phyloP scores from a whole-genome alignment of 2,888 invertebrate species.

The Apamea sordens region DNA sequence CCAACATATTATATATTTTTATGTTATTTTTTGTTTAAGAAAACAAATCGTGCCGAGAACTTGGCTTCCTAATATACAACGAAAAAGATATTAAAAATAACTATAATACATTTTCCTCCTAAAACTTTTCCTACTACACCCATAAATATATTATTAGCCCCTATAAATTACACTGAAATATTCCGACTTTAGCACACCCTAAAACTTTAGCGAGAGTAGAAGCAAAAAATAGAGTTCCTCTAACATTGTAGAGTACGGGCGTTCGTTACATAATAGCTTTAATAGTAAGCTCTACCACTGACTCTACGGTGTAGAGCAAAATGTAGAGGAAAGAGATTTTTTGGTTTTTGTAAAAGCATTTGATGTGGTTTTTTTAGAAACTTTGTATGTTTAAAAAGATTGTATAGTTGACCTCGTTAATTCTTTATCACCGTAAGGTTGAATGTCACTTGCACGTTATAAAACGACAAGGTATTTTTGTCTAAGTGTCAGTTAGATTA shows the following conservation, averaged over 20 bases:
- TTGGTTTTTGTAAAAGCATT: slow-evolving; percentile 47
- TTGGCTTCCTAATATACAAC: background rate
- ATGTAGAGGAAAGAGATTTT: slow-evolving; percentile 23
- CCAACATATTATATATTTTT: too few relatives aligned
- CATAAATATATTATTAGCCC: slow-evolving; percentile 33
- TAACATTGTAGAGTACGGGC: slow-evolving; percentile 42
- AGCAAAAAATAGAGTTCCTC: slow-evolving; percentile 39
- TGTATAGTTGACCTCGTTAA: background rate
- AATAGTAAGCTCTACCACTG: slow-evolving; percentile 38
- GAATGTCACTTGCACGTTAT: background rate
- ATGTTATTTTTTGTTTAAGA: background rate
- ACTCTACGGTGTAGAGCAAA: slow-evolving; percentile 26
- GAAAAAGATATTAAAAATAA: slow-evolving; percentile 6
- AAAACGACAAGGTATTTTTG: background rate
- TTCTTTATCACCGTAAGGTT: background rate
- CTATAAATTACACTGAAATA: slow-evolving; percentile 43
- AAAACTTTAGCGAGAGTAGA: slow-evolving; percentile 28
- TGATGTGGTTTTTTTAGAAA: slow-evolving; percentile 24
- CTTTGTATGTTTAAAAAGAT: background rate
- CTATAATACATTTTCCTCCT: background rate
- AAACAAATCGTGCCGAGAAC: background rate
- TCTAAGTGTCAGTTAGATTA: background rate
- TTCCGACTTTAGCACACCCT: slow-evolving; percentile 34
- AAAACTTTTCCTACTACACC: slow-evolving; percentile 22
- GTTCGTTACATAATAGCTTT: slow-evolving; percentile 60